Evolutionary conservation across 2,113 vertebrate genomes (phyloP).

Genomic region (Aptenodytes patagonicus): DNA sequence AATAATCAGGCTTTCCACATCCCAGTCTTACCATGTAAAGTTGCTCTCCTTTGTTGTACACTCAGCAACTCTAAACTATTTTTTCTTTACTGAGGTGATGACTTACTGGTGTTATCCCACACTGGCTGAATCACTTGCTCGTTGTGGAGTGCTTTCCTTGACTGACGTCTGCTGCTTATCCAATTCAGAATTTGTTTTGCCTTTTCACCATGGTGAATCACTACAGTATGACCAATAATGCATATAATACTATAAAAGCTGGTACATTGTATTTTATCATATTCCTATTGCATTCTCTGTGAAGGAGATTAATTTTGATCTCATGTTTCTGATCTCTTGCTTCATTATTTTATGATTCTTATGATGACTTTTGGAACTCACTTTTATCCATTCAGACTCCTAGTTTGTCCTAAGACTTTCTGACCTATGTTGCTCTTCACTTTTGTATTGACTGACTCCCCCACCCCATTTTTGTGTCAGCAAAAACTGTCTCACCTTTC

Average conservation of each 20-base stretch:
- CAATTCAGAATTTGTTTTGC: not conserved
- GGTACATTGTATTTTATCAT: not conserved
- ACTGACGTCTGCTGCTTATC: not conserved
- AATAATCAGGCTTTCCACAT: slow-evolving; percentile 62
- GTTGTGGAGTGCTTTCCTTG: not conserved
- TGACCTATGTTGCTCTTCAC: slow-evolving; percentile 30
- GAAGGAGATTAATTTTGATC: not conserved
- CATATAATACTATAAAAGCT: not conserved
- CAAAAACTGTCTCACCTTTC: slow-evolving; percentile 63
- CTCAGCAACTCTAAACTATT: slow-evolving; percentile 36
- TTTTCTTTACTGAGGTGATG: not conserved
- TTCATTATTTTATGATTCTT: slow-evolving; percentile 17
- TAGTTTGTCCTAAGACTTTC: slow-evolving; percentile 25
- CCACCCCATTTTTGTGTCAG: slow-evolving; percentile 57
- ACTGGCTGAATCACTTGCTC: not conserved
- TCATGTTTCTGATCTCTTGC: not conserved
- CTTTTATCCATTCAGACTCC: slow-evolving; percentile 42
- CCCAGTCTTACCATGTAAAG: slow-evolving; percentile 27
- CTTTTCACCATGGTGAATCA: not conserved
- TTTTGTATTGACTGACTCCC: slow-evolving; percentile 64
- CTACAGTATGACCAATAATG: not conserved
- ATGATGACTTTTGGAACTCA: slow-evolving; percentile 34
- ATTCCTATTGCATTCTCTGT: not conserved
- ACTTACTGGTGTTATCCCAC: not conserved
- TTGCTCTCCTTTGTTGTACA: not conserved